A percentile compares a stretch with the other conserved stretches of the same genome.
Evolutionary conservation across 1,140 invertebrate species (phyloP).

Genomic region (Lasioglossum baleicum): DNA sequence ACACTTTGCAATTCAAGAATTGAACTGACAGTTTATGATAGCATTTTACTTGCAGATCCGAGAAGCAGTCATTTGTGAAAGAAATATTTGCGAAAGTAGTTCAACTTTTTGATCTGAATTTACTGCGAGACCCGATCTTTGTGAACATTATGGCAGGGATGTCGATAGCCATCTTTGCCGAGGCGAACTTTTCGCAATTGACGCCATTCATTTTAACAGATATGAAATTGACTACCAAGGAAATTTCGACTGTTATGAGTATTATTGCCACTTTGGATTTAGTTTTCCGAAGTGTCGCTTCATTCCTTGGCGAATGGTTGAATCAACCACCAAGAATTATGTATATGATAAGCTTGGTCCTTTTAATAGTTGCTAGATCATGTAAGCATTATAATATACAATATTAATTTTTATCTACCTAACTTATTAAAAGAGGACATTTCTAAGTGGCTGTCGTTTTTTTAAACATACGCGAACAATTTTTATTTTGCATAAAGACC

Average conservation of each 20-base stretch:
- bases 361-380: slow-evolving; percentile 83
- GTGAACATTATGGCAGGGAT: slow-evolving; percentile 85
- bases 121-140: slow-evolving; percentile 82
- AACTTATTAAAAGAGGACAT: no score
- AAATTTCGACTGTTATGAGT: slow-evolving; percentile 83
- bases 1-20: no score
- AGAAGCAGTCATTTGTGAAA: neutral
- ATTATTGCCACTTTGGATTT: slow-evolving; percentile 82
- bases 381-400: slow-evolving; percentile 75
- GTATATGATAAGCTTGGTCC: slow-evolving; percentile 84
- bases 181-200: slow-evolving; percentile 85
- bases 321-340: slow-evolving; percentile 84
- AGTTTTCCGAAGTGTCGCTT: slow-evolving; percentile 81
- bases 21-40: no score
- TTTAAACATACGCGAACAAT: no score
- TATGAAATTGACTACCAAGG: slow-evolving; percentile 78
- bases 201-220: slow-evolving; percentile 85
- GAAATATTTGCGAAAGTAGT: slow-evolving; percentile 58
- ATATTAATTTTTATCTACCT: no score
- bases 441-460: no score
- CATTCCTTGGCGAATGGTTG: slow-evolving; percentile 83
- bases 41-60: slow-evolving; percentile 8
- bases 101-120: slow-evolving; percentile 80
- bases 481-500: no score
- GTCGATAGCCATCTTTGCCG: slow-evolving; percentile 84